These are phyloP conservation scores for Vultur gryphus DNA, from an alignment of 2,797 vertebrate species.

Conservation along the genomic window DNA sequence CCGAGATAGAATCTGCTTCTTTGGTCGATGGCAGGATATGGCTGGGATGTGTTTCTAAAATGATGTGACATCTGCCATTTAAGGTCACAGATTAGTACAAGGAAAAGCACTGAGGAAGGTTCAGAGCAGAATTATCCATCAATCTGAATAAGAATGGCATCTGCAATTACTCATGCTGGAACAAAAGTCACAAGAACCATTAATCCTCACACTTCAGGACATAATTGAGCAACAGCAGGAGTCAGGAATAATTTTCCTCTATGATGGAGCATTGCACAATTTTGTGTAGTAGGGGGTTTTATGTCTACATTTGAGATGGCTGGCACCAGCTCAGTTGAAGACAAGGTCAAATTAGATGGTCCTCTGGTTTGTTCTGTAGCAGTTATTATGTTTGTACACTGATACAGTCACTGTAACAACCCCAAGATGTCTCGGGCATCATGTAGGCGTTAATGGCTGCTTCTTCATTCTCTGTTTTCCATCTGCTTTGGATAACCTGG, in stretches of 20 bases:
- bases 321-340: slow-evolving; percentile 4
- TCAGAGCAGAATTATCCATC: background rate
- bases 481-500: slow-evolving; percentile 44
- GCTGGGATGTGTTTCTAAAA: background rate
- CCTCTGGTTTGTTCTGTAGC: background rate
- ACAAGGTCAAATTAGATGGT: background rate
- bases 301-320: background rate
- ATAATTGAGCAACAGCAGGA: slow-evolving; percentile 52
- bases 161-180: slow-evolving; percentile 4
- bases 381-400: background rate
- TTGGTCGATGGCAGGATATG: background rate
- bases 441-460: background rate
- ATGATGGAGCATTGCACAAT: background rate
- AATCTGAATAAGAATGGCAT: background rate
- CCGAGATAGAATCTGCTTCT: background rate
- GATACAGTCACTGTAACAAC: background rate
- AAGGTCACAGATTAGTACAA: background rate
- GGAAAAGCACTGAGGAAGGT: background rate
- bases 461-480: slow-evolving; percentile 22
- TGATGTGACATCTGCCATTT: background rate
- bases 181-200: slow-evolving; percentile 29
- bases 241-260: slow-evolving; percentile 22
- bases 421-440: background rate
- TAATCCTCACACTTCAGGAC: slow-evolving; percentile 12
- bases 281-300: background rate